Evolutionary conservation across 2,888 invertebrate genomes (phyloP).

Genomic region (Dugesia japonica): DNA sequence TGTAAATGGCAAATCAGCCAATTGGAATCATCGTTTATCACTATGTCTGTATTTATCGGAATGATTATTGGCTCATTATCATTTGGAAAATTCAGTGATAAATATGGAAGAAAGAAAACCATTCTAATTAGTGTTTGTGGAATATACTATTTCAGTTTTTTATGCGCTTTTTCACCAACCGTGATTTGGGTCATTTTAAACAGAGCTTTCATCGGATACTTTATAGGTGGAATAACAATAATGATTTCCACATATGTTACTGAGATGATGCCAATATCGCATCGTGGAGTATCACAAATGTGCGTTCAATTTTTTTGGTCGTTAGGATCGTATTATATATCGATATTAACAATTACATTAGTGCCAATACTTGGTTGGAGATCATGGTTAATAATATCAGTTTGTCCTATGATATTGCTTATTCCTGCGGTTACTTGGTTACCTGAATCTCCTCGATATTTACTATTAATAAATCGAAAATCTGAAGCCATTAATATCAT

Average conservation of each 20-base stretch:
- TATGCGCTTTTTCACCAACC: not conserved
- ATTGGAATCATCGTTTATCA: not conserved
- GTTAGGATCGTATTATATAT: not conserved
- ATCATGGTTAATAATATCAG: not conserved
- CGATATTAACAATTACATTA: not conserved
- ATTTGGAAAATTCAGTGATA: not conserved
- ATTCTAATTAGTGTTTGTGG: not conserved
- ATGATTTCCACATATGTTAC: not conserved
- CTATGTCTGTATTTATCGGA: not conserved
- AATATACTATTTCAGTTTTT: conserved; percentile 1
- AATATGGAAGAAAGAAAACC: not conserved
- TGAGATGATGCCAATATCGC: not conserved
- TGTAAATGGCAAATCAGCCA: not conserved
- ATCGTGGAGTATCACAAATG: not conserved
- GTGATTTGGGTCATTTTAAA: not conserved
- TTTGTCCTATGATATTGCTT: not conserved
- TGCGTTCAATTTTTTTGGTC: not conserved
- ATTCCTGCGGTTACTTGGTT: not conserved
- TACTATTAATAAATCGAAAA: not conserved
- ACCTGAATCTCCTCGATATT: conserved; percentile 5
- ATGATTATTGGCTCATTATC: not conserved
- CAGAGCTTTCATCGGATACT: not conserved
- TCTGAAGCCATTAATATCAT: not conserved
- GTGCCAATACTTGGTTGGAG: not conserved
- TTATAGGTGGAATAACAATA: not conserved